Base-by-base conservation (phyloP, 2,113 vertebrate species). In the Aptenodytes forsteri region DNA sequence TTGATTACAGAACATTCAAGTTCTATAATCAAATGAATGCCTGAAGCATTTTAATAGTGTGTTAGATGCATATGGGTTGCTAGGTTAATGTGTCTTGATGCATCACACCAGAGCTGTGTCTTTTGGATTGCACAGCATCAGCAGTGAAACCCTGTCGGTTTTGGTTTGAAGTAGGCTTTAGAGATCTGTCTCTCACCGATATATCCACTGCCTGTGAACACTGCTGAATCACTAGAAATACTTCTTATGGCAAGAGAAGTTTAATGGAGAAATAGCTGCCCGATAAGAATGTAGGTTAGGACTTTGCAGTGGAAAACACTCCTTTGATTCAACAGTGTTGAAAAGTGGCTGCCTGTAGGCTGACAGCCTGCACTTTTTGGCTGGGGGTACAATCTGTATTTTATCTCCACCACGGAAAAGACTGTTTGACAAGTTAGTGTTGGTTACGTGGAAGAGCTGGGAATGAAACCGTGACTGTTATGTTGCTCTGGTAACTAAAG, bases 401-500 rank as follows among this genome's bases (percentile, higher is more conserved):
- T 89, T 77, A 10, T 89, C 66, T 80, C 18, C 69, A 2, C 56
- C 42, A 30, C 1, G 9, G 50, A 56, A 44, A 83, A 95, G 46
- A 64, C 50, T 96, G n/a, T 90, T 97, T 96, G 93, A 88, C 64
- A 75, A 73, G 80, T 71, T 77, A 23, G 42, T 7, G 52, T 75
- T 93, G 89, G 32, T 71, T 95, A 70, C 44, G 11, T 81, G 89
- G 61, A 56, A 52, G 46, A 96, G 65, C 95, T 93, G 94, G 86
- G 86, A 73, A 13, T 56, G 62, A 49, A 81, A 30, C 78, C 69
- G 12, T 38, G 55, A 65, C 32, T 52, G 67, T 93, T 94, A 58
- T 69, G 50, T 91, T 97, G 70, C 91, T 95, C 58, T 81, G 66
- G 94, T 79, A 96, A 86, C 90, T 90, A 54, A 92, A 81, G 81